A percentile compares a stretch with the other conserved stretches of the same genome.
Conservation (phyloP, 2,113 vertebrate genomes). For the Ursus arctos region DNA sequence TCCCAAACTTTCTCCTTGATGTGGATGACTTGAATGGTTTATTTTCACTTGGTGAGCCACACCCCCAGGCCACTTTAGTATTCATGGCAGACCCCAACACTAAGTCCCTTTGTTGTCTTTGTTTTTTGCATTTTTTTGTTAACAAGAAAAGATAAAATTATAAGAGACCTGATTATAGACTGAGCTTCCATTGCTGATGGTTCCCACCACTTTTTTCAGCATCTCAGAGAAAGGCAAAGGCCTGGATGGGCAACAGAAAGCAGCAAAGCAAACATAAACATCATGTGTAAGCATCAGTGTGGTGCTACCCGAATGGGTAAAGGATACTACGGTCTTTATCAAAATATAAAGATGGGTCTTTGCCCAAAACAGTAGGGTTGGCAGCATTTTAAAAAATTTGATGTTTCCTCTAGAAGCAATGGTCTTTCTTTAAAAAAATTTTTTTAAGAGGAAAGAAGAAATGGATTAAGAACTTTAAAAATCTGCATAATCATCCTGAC, state of each 20-base stretch:
- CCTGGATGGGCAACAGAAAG: constrained; percentile 59
- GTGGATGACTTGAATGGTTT: constrained; percentile 83
- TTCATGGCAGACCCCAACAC: constrained; percentile 79
- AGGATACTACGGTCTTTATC: neutral
- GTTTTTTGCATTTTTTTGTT: constrained; percentile 82
- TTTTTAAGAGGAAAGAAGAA: constrained; percentile 24
- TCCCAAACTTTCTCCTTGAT: constrained; percentile 85
- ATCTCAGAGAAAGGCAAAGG: constrained; percentile 68
- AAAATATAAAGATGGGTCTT: constrained; percentile 45
- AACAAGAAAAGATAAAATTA: constrained; percentile 84
- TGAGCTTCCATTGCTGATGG: constrained; percentile 66
- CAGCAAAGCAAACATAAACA: constrained; percentile 74
- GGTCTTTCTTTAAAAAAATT: neutral
- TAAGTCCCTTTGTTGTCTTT: constrained; percentile 83
- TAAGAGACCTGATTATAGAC: constrained; percentile 79
- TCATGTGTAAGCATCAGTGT: constrained; percentile 26
- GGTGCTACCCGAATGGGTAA: neutral
- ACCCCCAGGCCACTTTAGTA: constrained; percentile 80
- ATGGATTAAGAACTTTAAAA: constrained; percentile 49
- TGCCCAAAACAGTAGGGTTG: constrained; percentile 35
- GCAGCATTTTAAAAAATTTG: neutral
- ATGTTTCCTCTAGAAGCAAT: constrained; percentile 22
- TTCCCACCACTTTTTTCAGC: constrained; percentile 79
- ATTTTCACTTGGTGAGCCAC: constrained; percentile 83
- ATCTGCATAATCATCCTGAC: constrained; percentile 13